phyloP scores from a whole-genome alignment of 2,888 invertebrate species.

The Tipula vernalis region DNA sequence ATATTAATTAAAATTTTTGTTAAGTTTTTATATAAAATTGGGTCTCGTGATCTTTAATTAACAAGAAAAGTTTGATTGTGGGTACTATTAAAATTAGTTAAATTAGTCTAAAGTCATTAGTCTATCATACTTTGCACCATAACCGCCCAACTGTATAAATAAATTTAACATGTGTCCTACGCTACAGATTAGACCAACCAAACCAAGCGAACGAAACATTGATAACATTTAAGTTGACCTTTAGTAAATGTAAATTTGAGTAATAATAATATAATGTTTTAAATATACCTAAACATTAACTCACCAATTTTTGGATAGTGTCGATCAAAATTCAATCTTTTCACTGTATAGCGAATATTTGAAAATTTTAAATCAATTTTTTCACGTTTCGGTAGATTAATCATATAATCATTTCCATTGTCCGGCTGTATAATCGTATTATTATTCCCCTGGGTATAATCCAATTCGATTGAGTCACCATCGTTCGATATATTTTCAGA shows the following conservation, averaged over 20 bases:
- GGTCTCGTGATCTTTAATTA: too few relatives aligned
- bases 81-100: too few relatives aligned
- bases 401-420: constrained; percentile 21
- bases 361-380: constrained; percentile 56
- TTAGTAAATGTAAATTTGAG: neutral
- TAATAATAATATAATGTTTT: neutral
- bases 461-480: neutral
- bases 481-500: neutral
- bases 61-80: too few relatives aligned
- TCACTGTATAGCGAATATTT: constrained; percentile 50
- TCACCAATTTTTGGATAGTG: constrained; percentile 46
- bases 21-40: too few relatives aligned
- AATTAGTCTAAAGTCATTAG: too few relatives aligned
- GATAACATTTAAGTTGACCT: neutral
- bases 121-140: too few relatives aligned
- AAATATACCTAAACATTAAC: constrained; percentile 30
- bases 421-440: constrained; percentile 18
- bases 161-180: too few relatives aligned
- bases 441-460: constrained; percentile 22
- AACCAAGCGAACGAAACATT: neutral
- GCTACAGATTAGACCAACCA: neutral
- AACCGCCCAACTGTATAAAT: too few relatives aligned
- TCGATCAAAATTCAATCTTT: constrained; percentile 39
- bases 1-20: too few relatives aligned
- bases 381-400: constrained; percentile 35